Evolutionary conservation across 1,140 invertebrate genomes (phyloP).

Genomic region (Brachionus koreanus): DNA sequence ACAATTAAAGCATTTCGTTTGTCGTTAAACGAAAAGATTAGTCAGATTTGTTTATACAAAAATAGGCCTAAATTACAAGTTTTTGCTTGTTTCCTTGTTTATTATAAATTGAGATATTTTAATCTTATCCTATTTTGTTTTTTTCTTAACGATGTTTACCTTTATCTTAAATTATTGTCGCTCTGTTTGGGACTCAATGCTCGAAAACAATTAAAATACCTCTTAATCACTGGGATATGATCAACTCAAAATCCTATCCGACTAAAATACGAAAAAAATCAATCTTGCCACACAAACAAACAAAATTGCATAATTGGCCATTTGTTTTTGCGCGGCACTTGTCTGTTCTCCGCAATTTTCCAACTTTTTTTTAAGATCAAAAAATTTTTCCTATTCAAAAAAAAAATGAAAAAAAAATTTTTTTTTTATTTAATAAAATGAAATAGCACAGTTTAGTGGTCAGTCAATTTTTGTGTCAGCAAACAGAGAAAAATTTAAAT

Average conservation of each 20-base stretch:
- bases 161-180: conserved; percentile 39
- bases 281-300: background rate
- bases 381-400: too few relatives aligned
- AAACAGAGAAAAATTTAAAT: conserved; percentile 4
- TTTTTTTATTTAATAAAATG: background rate
- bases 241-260: background rate
- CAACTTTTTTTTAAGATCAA: background rate
- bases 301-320: background rate
- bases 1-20: conserved; percentile 18
- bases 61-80: conserved; percentile 26
- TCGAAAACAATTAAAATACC: conserved; percentile 35
- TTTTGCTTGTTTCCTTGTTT: conserved; percentile 13
- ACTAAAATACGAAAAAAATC: background rate
- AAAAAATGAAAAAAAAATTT: too few relatives aligned
- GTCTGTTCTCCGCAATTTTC: too few relatives aligned
- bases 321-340: too few relatives aligned
- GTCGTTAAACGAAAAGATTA: conserved; percentile 28
- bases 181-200: background rate
- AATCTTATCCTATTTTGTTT: conserved; percentile 38
- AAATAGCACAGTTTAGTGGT: background rate
- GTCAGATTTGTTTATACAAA: background rate
- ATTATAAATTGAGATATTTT: conserved; percentile 16
- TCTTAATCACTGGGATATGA: conserved; percentile 34
- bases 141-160: conserved; percentile 37
- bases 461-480: background rate